Conservation (phyloP, 2,797 vertebrate genomes). For the Limnodromus scolopaceus region DNA sequence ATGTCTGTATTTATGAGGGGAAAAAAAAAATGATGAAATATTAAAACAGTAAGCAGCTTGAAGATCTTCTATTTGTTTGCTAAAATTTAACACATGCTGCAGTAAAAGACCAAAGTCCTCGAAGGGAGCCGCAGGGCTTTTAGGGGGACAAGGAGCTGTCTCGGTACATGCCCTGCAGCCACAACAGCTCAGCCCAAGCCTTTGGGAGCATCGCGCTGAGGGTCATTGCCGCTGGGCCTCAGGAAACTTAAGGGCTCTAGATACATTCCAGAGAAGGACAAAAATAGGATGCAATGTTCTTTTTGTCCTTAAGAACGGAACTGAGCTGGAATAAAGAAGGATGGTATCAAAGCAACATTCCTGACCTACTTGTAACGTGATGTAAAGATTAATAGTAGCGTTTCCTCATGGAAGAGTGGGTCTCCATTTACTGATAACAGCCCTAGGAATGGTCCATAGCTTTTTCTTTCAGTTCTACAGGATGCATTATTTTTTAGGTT, state of each 20-base stretch:
- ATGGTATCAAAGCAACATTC: not conserved
- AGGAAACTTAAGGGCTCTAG: not conserved
- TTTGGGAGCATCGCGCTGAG: not conserved
- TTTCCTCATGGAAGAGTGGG: not conserved
- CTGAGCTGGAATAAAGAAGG: not conserved
- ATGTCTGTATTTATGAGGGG: constrained; percentile 15
- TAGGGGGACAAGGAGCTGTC: not conserved
- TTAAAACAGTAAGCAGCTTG: constrained; percentile 36
- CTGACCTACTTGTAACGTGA: not conserved
- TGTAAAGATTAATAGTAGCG: not conserved
- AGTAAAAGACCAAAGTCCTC: constrained; percentile 21
- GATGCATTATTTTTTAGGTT: not conserved
- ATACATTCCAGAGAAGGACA: not conserved
- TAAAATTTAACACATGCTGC: constrained; percentile 16
- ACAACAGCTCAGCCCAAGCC: not conserved
- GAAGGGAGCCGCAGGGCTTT: constrained; percentile 39
- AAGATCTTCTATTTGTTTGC: constrained; percentile 49
- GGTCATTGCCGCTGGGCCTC: not conserved
- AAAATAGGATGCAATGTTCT: not conserved
- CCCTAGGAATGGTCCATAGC: not conserved
- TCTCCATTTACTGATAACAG: not conserved
- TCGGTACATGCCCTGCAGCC: not conserved
- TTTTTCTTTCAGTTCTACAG: not conserved
- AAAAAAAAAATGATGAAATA: constrained; percentile 9
- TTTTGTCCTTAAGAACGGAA: not conserved